Percentiles rank a stretch among this genome's conserved stretches.
Evolutionary conservation across 2,797 vertebrate species (phyloP).

Genomic region (Bradypus variegatus): DNA sequence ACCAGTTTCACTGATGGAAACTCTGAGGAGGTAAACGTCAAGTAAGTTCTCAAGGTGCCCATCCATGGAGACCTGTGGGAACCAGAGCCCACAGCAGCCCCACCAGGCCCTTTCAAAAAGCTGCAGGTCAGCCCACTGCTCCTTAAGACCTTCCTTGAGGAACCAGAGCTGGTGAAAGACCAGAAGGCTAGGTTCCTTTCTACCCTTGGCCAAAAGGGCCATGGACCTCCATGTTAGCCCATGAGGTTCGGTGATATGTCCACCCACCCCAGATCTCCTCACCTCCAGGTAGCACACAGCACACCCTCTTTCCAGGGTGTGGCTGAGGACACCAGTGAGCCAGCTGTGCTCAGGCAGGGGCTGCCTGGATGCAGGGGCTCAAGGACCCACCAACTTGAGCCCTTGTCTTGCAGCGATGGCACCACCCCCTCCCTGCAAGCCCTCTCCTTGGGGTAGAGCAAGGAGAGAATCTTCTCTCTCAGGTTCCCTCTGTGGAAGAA

Average conservation of each 20-base stretch:
- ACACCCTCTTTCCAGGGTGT: not conserved
- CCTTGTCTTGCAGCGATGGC: no score
- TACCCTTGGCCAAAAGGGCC: not conserved
- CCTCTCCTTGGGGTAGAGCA: not conserved
- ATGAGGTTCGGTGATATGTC: no score
- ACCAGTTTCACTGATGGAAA: not conserved
- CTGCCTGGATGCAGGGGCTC: no score
- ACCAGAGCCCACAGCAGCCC: not conserved
- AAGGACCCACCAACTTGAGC: fast-evolving
- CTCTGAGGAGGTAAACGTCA: not conserved
- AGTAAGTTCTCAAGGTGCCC: no score
- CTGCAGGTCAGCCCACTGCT: not conserved
- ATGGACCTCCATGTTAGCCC: no score
- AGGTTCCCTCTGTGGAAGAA: not conserved
- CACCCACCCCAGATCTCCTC: not conserved
- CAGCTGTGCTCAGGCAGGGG: not conserved
- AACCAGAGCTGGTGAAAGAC: not conserved
- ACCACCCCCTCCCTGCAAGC: not conserved
- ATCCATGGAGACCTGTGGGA: not conserved
- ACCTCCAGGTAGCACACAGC: not conserved
- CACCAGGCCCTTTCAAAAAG: not conserved
- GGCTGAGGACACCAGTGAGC: not conserved
- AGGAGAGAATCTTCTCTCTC: not conserved
- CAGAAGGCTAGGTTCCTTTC: not conserved
- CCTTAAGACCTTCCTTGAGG: not conserved